Evolutionary conservation across 2,888 invertebrate species (phyloP), one percentile per base, ranked within the genome.

Genomic region (Pelosia muscerda): DNA sequence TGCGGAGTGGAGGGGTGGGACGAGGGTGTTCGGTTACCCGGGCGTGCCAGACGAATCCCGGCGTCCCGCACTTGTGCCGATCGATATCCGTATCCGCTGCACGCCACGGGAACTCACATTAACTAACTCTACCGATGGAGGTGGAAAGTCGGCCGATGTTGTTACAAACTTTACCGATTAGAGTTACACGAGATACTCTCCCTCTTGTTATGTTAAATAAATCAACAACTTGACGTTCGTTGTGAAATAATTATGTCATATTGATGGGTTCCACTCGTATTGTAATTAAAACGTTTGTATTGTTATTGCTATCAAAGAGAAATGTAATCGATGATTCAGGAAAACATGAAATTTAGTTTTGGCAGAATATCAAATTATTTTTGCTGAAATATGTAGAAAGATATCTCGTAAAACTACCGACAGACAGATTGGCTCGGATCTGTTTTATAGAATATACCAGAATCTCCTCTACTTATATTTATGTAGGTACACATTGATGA

Each of bases 81-180:
- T 94, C 94, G 93, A 94, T 95, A 94, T 86, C 90, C 88, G 88
- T 94, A 94, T 86, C 89, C 88, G 88, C 88, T 91, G 89, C 91
- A 90, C 90, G 89, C 89, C 87, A 89, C 89, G 87, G 89, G 86
- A 92, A 92, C 92, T 91, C 91, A 86, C 90, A 93, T 92, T 93
- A 93, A 93, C 93, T 88, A 91, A 92, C 89, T 90, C 84, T 78
- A 83, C 84, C 86, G 86, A 86, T 86, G 86, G 89, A 92, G 90
- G 89, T 91, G 89, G 90, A 90, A 92, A 93, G 92, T 93, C 92
- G 90, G 89, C 86, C 92, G 91, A 89, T 92, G 91, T 91, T 93
- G 90, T 91, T 90, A 83, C 90, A 86, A 94, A 95, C 92, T 94
- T 94, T 91, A 86, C 84, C 92, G 92, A 95, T 94, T 93, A 93